These are phyloP conservation scores for Andricus curvator DNA, from an alignment of 2,888 invertebrate species.

Conservation along the genomic window DNA sequence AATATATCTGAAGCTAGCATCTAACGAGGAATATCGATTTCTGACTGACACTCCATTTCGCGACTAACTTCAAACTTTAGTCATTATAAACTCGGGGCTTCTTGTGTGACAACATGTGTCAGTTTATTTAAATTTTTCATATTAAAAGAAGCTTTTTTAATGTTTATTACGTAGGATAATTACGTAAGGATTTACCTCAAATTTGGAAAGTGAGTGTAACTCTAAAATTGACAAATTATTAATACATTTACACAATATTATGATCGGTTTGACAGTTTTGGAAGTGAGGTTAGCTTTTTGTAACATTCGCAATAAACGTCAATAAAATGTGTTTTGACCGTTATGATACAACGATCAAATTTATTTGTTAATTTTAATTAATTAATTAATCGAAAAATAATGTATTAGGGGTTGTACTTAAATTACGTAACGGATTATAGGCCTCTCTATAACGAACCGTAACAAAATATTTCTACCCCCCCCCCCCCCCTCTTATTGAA, in stretches of 20 bases:
- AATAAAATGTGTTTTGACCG: background rate
- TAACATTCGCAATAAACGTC: background rate
- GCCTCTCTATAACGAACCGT: no score
- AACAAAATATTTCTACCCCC: no score
- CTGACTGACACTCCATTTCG: background rate
- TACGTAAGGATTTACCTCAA: background rate
- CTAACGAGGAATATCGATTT: background rate
- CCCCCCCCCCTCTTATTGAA: no score
- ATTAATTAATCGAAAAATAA: background rate
- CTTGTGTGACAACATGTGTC: no score
- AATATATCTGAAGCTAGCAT: conserved; percentile 10
- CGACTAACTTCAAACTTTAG: background rate
- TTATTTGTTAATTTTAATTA: background rate
- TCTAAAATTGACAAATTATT: no score
- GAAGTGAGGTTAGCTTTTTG: background rate
- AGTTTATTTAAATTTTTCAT: background rate
- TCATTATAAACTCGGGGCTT: background rate
- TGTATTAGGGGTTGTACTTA: no score
- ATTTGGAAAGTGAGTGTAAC: background rate
- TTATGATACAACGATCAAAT: no score
- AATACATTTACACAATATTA: no score
- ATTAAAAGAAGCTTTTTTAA: background rate
- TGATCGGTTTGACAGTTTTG: background rate
- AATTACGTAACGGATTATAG: no score
- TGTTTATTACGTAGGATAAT: background rate